Conservation (phyloP, 2,888 invertebrate genomes). For the Sarcophaga subvicina region DNA sequence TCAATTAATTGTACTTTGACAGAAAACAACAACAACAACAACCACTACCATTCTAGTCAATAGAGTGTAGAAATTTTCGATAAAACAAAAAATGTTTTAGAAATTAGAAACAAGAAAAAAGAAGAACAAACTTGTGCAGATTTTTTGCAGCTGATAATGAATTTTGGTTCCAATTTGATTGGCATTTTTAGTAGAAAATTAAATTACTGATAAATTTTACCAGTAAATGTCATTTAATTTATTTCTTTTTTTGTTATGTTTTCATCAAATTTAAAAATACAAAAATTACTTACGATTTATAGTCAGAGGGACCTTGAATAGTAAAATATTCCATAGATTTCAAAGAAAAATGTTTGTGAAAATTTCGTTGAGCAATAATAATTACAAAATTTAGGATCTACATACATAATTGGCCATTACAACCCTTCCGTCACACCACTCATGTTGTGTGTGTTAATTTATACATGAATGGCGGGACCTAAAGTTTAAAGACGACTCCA, state of each 20-base stretch:
- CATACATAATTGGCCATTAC: no score
- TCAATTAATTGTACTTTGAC: no score
- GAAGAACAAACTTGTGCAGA: not conserved
- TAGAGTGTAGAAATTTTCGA: not conserved
- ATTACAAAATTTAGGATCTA: no score
- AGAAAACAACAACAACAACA: no score
- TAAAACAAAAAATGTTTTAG: not conserved
- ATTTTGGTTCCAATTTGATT: not conserved
- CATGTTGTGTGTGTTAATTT: no score
- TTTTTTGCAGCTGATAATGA: conserved; percentile 23
- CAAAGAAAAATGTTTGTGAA: no score
- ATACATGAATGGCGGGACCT: no score
- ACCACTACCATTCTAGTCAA: no score
- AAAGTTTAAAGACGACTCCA: no score
- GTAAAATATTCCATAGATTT: no score
- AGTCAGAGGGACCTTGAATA: not conserved
- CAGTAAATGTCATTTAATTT: not conserved
- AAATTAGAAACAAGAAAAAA: not conserved
- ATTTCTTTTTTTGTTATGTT: not conserved
- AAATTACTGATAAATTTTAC: not conserved
- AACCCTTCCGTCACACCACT: no score
- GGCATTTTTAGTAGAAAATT: not conserved
- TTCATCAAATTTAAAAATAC: not conserved
- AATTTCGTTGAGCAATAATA: no score
- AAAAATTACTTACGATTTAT: not conserved